A percentile compares a stretch with the other conserved stretches of the same genome.
Evolutionary conservation across 2,797 vertebrate species (phyloP).

Genomic region (Ptychobarbus kaznakovi): DNA sequence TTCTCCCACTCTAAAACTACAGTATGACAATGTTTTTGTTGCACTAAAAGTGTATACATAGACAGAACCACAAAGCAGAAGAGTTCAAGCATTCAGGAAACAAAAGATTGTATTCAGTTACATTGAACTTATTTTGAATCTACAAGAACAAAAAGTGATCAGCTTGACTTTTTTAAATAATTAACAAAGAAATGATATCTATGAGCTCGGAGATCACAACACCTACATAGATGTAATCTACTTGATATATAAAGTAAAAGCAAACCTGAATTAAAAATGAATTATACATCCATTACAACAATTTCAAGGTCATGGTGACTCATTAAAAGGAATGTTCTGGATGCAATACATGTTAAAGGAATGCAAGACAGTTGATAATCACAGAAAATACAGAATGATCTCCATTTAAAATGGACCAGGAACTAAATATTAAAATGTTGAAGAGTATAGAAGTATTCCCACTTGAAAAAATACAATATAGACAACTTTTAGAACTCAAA

Average conservation of each 20-base stretch:
- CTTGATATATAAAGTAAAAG: not conserved
- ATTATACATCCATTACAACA: conserved; percentile 6
- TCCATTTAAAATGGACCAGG: not conserved
- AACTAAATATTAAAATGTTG: not conserved
- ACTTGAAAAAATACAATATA: not conserved
- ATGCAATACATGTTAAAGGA: not conserved
- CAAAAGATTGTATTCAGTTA: not conserved
- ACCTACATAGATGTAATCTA: not conserved
- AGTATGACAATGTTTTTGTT: not conserved
- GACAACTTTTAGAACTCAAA: not conserved
- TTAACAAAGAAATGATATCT: not conserved
- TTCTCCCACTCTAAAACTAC: not conserved
- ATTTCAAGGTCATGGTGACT: conserved; percentile 1
- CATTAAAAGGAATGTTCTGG: not conserved
- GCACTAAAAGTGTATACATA: not conserved
- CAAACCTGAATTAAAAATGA: not conserved
- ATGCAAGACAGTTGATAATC: not conserved
- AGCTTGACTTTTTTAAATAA: not conserved
- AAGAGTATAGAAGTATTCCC: not conserved
- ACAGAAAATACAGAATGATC: not conserved
- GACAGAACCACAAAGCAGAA: not conserved
- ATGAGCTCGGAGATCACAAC: not conserved
- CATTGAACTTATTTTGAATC: not conserved
- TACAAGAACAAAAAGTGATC: not conserved
- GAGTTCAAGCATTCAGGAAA: not conserved